Percentiles rank a stretch among this genome's conserved stretches.
Evolutionary conservation across 2,888 invertebrate genomes (phyloP).

Genomic region (Cheilosia soror): DNA sequence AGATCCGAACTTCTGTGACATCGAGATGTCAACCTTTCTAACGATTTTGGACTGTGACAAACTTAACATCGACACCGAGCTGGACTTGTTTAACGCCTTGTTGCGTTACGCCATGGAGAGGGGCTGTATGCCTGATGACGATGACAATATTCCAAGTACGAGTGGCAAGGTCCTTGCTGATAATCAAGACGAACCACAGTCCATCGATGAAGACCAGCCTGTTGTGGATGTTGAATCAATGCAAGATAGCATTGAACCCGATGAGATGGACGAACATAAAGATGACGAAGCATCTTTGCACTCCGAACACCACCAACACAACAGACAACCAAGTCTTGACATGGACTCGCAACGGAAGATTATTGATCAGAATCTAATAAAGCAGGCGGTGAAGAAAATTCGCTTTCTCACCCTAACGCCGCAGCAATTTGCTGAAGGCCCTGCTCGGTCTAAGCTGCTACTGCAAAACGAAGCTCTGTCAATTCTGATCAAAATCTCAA

Average conservation of each 20-base stretch:
- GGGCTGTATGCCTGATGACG: constrained; percentile 80
- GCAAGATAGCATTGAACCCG: constrained; percentile 73
- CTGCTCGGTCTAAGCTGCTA: constrained; percentile 90
- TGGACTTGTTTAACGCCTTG: constrained; percentile 90
- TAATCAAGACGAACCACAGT: constrained; percentile 30
- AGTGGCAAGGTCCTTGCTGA: constrained; percentile 43
- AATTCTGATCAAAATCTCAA: constrained; percentile 92
- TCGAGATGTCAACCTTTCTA: constrained; percentile 89
- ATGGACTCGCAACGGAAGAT: constrained; percentile 80
- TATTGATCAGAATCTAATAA: constrained; percentile 83
- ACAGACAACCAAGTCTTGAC: constrained; percentile 48
- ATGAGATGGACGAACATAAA: constrained; percentile 80
- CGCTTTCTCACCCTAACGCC: constrained; percentile 91
- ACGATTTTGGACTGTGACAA: constrained; percentile 90
- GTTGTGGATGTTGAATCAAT: constrained; percentile 76
- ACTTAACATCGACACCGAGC: constrained; percentile 89
- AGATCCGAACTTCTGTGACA: constrained; percentile 91
- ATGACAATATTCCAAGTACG: constrained; percentile 59
- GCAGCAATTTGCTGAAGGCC: constrained; percentile 93
- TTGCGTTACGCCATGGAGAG: constrained; percentile 87
- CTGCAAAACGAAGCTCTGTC: constrained; percentile 91
- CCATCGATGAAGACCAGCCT: constrained; percentile 66
- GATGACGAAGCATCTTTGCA: constrained; percentile 67
- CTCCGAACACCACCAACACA: constrained; percentile 66
- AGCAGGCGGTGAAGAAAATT: constrained; percentile 90